phyloP scores from a whole-genome alignment of 1,140 invertebrate genomes.

The Leptinotarsa lineolata region DNA sequence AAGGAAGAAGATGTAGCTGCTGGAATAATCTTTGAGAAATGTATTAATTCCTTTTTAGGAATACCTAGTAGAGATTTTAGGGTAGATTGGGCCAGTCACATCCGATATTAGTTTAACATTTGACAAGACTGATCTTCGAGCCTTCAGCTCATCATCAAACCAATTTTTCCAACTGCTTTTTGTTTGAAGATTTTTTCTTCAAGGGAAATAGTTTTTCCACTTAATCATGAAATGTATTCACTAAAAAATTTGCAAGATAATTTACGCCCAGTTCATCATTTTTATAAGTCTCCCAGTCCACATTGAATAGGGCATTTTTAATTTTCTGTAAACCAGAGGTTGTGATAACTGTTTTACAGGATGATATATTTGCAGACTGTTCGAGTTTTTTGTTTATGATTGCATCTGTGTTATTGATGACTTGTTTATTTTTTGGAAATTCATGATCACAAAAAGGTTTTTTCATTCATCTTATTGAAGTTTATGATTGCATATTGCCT shows the following conservation, averaged over 20 bases:
- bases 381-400: slow-evolving; percentile 5
- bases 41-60: too few relatives aligned
- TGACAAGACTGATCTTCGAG: too few relatives aligned
- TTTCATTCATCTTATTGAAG: too few relatives aligned
- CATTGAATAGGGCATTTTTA: background rate
- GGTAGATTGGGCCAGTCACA: too few relatives aligned
- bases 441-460: too few relatives aligned
- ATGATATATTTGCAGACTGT: background rate
- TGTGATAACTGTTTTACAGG: slow-evolving; percentile 3
- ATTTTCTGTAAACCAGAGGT: background rate
- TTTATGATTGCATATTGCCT: too few relatives aligned
- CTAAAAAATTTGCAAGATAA: background rate
- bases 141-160: too few relatives aligned
- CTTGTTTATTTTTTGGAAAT: too few relatives aligned
- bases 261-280: background rate
- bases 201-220: background rate
- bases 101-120: too few relatives aligned
- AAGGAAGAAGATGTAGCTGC: too few relatives aligned
- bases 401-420: background rate
- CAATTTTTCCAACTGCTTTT: background rate
- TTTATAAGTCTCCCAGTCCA: slow-evolving; percentile 6
- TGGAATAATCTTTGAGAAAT: too few relatives aligned
- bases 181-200: background rate
- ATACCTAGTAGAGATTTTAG: too few relatives aligned
- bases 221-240: background rate